Conservation (phyloP, 2,888 invertebrate genomes). For the Noctua fimbriata region DNA sequence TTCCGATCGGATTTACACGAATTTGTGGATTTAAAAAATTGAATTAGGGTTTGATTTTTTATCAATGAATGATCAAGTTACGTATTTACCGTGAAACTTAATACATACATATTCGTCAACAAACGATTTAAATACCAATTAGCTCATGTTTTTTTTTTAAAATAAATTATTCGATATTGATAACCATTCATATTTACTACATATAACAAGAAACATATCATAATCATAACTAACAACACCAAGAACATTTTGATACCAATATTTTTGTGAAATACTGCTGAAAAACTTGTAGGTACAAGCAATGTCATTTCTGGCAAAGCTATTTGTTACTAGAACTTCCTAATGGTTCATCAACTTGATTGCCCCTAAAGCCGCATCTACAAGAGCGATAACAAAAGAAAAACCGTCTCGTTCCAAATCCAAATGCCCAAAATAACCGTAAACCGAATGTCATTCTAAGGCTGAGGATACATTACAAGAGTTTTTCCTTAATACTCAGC, state of each 20-base stretch:
- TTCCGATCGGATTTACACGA: constrained; percentile 47
- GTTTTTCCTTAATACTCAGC: constrained; percentile 84
- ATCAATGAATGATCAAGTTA: not conserved
- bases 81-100: not conserved
- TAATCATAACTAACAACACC: not conserved
- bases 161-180: not conserved
- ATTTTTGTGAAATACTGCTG: not conserved
- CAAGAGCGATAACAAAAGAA: constrained; percentile 48
- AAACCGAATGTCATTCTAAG: constrained; percentile 66
- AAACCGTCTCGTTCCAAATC: constrained; percentile 36
- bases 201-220: not conserved
- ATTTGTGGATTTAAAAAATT: not conserved
- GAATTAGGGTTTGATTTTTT: not conserved
- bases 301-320: not conserved
- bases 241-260: not conserved
- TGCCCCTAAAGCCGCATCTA: constrained; percentile 16
- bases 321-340: not conserved
- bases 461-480: constrained; percentile 65
- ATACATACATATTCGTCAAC: not conserved
- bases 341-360: constrained; percentile 22
- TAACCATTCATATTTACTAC: not conserved
- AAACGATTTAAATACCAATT: not conserved
- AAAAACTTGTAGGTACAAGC: not conserved
- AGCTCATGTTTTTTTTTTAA: too few species aligned
- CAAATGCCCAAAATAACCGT: constrained; percentile 67